Percentiles rank a stretch among this genome's conserved stretches.
Evolutionary conservation across 2,113 vertebrate species (phyloP).

Genomic region (Oreotrochilus melanogaster): DNA sequence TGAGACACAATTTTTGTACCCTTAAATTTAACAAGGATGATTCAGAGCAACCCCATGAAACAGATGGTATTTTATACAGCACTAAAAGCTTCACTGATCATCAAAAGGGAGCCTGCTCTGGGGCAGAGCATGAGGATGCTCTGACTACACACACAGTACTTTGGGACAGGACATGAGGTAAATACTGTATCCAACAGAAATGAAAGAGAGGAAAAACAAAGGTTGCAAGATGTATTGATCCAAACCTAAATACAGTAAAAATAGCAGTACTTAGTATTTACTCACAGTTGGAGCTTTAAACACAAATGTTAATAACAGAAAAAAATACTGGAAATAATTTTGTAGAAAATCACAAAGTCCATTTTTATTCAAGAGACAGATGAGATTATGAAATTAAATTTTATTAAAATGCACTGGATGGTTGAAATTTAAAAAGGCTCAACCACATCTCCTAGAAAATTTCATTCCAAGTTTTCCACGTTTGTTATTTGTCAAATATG

Average conservation of each 20-base stretch:
- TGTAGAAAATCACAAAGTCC: not conserved
- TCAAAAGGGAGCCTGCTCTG: not conserved
- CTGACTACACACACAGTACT: not conserved
- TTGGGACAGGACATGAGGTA: not conserved
- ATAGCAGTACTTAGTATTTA: not conserved
- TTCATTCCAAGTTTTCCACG: not conserved
- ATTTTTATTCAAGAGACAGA: not conserved
- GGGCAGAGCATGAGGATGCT: not conserved
- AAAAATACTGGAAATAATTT: not conserved
- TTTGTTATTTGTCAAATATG: not conserved
- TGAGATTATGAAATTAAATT: not conserved
- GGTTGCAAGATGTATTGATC: not conserved
- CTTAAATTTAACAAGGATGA: slow-evolving; percentile 4
- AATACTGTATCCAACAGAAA: not conserved
- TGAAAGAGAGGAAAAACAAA: not conserved
- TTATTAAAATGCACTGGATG: not conserved
- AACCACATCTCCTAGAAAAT: not conserved
- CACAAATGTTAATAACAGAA: not conserved
- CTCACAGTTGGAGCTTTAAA: not conserved
- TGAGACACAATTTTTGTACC: not conserved
- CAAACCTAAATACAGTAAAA: not conserved
- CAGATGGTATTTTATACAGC: not conserved
- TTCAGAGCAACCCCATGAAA: not conserved
- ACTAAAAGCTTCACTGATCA: not conserved
- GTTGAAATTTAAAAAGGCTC: not conserved